Base-by-base conservation (phyloP, 2,797 vertebrate genomes). In the Scolopax bukidnonensis region DNA sequence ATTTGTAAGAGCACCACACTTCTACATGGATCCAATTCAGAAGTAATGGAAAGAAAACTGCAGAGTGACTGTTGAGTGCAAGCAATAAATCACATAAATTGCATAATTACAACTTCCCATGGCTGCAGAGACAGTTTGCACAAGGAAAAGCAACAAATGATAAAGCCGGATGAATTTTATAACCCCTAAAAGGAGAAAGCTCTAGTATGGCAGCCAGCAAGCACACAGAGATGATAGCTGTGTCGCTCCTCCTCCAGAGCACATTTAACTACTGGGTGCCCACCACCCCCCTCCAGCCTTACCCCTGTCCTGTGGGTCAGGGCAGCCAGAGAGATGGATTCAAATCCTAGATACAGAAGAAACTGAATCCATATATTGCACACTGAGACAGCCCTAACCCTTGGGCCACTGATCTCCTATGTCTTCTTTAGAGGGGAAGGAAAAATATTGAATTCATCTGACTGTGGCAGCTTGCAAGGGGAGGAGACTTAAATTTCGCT, bases 51-150 rank as follows among this genome's bases (percentile, higher is more conserved):
- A 93, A 68, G 21, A 40, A 65, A 73, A 85, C 28, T 13, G 53
- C 43, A 54, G 70, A 84, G 36, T 38, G 43, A 48, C 47, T 71
- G 65, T 16, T 84, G 73, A 83, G 33, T 43, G 50, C 56, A 89
- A 95, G 85, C 57, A 79, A 94, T 95, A 96, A 95, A 96, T 91
- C 90, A 91, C 41, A 90, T 41, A 95, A 94, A 95, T 86, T 87
- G 74, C 70, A 50, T 90, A 81, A 94, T 95, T 95, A 93, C 83
- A 84, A 79, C 32, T 94, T 93, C 63, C 60, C 71, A 23, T 10
- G 19, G 75, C 67, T 95, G 63, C 67, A 73, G 77, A 91, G 67
- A 67, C 53, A 38, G 60, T 56, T 53, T 77, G 43, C 43, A 50
- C 61, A 28, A 76, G 16, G 20, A 92, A 94, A 92, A 74, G 43